Percentiles rank a stretch among this genome's conserved stretches.
phyloP scores from a whole-genome alignment of 1,140 invertebrate species.

The Drosophila albomicans region DNA sequence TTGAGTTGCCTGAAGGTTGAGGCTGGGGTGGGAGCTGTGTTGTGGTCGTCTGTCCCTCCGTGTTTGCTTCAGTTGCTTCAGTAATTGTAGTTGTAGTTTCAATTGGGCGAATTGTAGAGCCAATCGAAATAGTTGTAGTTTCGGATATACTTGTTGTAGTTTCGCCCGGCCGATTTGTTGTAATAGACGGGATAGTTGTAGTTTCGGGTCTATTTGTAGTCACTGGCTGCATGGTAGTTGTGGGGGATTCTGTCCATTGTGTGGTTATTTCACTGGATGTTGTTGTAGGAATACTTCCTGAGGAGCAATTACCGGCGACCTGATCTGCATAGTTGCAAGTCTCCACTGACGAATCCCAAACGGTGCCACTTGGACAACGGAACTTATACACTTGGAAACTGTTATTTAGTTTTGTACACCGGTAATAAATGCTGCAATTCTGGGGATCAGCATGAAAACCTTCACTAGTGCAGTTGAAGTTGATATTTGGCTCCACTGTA shows the following conservation, averaged over 20 bases:
- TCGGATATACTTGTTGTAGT: constrained; percentile 46
- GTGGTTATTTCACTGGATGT: constrained; percentile 30
- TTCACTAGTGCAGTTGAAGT: constrained; percentile 66
- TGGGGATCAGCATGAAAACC: constrained; percentile 75
- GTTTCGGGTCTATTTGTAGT: constrained; percentile 38
- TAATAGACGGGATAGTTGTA: not conserved
- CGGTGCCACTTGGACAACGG: constrained; percentile 88
- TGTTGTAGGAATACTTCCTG: constrained; percentile 47
- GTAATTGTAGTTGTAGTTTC: constrained; percentile 34
- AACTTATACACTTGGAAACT: constrained; percentile 87
- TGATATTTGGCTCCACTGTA: constrained; percentile 51
- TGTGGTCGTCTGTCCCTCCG: constrained; percentile 20
- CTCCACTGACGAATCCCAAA: constrained; percentile 87
- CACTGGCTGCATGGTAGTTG: constrained; percentile 16
- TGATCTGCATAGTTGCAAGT: constrained; percentile 87
- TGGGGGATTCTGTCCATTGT: constrained; percentile 12
- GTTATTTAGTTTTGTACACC: constrained; percentile 87
- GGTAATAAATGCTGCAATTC: constrained; percentile 89
- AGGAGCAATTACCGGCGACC: constrained; percentile 74
- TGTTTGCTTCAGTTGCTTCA: constrained; percentile 27
- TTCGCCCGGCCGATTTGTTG: constrained; percentile 26
- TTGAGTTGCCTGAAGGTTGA: constrained; percentile 53
- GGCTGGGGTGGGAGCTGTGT: constrained; percentile 69
- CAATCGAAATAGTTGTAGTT: constrained; percentile 15
- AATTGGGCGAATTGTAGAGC: constrained; percentile 11